Evolutionary conservation across 1,140 invertebrate species (phyloP).

Genomic region (Procambarus clarkii): DNA sequence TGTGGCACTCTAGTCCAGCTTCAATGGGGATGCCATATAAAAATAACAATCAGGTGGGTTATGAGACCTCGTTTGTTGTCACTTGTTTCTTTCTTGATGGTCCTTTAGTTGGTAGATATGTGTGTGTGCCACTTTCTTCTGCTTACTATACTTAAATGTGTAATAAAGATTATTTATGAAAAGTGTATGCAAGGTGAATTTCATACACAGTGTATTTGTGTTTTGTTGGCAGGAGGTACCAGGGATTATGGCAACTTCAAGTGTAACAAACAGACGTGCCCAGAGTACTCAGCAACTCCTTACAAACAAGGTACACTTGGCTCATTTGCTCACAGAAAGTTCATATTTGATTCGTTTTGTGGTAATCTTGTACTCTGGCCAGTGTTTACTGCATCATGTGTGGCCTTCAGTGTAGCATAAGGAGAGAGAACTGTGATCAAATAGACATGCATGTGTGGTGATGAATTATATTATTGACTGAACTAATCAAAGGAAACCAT

Average conservation of each 20-base stretch:
- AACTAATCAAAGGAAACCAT: too few species aligned
- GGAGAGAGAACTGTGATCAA: too few species aligned
- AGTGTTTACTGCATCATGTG: too few species aligned
- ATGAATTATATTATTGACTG: too few species aligned
- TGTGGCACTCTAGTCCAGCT: constrained; percentile 72
- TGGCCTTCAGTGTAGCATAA: too few species aligned
- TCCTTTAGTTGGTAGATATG: background rate
- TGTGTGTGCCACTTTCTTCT: too few species aligned
- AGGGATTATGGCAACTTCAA: constrained; percentile 72
- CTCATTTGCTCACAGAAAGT: background rate
- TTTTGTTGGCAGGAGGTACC: constrained; percentile 48
- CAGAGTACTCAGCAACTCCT: constrained; percentile 72
- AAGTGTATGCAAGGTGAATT: too few species aligned
- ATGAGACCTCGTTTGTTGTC: background rate
- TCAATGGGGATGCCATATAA: constrained; percentile 71
- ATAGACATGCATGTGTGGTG: too few species aligned
- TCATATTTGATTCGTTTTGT: background rate
- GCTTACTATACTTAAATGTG: too few species aligned
- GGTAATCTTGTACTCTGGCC: background rate
- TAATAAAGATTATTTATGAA: too few species aligned
- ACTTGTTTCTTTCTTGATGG: background rate
- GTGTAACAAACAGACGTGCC: constrained; percentile 71
- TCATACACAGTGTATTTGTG: background rate
- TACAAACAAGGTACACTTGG: constrained; percentile 66
- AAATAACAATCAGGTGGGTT: constrained; percentile 65